Percentiles rank a stretch among this genome's conserved stretches.
phyloP scores from a whole-genome alignment of 92 coral and sea anemone species.

The Meandrina meandrites region DNA sequence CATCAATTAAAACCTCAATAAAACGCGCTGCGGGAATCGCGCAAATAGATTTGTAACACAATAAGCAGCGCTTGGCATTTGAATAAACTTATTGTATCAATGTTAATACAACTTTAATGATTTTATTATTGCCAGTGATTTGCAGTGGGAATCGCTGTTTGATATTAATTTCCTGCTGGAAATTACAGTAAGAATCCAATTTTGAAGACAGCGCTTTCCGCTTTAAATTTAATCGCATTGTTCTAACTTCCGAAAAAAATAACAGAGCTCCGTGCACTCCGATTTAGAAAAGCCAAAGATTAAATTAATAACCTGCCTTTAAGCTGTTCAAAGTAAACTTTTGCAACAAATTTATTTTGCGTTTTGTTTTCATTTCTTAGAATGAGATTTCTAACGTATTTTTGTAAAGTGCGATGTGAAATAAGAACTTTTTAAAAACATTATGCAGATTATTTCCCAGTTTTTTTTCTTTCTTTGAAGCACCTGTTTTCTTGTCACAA shows the following conservation, averaged over 20 bases:
- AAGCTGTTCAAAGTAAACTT: background rate
- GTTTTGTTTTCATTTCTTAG: background rate
- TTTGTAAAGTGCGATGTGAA: background rate
- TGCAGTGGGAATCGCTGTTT: constrained; percentile 28
- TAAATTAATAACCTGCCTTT: background rate
- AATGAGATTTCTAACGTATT: background rate
- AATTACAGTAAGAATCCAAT: constrained; percentile 41
- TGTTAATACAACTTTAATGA: constrained; percentile 42
- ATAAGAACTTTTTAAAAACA: background rate
- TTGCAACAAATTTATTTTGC: background rate
- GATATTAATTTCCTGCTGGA: constrained; percentile 48
- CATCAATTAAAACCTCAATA: constrained; percentile 13
- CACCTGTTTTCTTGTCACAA: constrained; percentile 22
- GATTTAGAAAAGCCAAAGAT: background rate
- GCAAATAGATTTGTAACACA: constrained; percentile 28
- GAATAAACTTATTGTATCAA: constrained; percentile 39
- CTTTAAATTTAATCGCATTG: constrained; percentile 33
- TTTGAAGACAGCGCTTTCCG: constrained; percentile 44
- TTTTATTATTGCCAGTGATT: constrained; percentile 41
- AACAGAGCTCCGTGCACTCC: background rate
- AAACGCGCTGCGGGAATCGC: constrained; percentile 25
- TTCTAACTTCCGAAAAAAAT: background rate
- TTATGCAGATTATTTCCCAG: background rate
- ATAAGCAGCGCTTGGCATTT: constrained; percentile 7
- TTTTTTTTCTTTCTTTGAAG: background rate